phyloP scores from a whole-genome alignment of 1,140 invertebrate genomes.

The Penaeus chinensis region DNA sequence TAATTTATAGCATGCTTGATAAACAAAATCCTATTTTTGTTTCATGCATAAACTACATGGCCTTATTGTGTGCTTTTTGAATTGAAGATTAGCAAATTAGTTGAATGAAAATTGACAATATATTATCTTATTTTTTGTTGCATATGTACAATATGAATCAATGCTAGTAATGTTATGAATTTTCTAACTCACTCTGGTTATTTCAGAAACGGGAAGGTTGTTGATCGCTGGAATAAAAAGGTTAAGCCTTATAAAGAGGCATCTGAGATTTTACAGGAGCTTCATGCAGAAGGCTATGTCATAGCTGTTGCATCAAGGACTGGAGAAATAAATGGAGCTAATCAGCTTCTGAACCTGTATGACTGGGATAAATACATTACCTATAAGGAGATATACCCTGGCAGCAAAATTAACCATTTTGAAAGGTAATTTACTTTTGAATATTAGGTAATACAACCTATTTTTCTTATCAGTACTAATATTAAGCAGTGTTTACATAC shows the following conservation, averaged over 20 bases:
- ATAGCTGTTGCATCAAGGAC: conserved; percentile 79
- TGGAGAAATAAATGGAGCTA: conserved; percentile 75
- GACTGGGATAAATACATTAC: conserved; percentile 79
- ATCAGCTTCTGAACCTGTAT: conserved; percentile 77
- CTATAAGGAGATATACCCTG: conserved; percentile 82
- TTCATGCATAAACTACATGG: too few relatives aligned
- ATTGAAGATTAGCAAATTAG: too few relatives aligned
- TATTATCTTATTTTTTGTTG: not conserved
- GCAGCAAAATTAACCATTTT: conserved; percentile 79
- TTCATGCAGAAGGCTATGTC: conserved; percentile 73
- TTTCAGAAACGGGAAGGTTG: conserved; percentile 71
- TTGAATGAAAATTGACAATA: too few relatives aligned
- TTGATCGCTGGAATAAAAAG: conserved; percentile 71
- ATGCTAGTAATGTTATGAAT: not conserved
- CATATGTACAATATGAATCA: not conserved
- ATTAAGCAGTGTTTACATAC: not conserved
- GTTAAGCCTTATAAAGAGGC: conserved; percentile 75
- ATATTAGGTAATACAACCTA: conserved; percentile 7
- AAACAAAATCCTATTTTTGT: not conserved
- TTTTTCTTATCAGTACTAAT: not conserved
- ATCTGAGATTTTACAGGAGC: conserved; percentile 73
- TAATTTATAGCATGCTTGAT: too few relatives aligned
- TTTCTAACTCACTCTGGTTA: not conserved
- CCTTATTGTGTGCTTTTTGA: too few relatives aligned
- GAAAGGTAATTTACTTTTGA: conserved; percentile 71